Evolutionary conservation across 2,888 invertebrate species (phyloP).

Genomic region (Pharmacophagus antenor): DNA sequence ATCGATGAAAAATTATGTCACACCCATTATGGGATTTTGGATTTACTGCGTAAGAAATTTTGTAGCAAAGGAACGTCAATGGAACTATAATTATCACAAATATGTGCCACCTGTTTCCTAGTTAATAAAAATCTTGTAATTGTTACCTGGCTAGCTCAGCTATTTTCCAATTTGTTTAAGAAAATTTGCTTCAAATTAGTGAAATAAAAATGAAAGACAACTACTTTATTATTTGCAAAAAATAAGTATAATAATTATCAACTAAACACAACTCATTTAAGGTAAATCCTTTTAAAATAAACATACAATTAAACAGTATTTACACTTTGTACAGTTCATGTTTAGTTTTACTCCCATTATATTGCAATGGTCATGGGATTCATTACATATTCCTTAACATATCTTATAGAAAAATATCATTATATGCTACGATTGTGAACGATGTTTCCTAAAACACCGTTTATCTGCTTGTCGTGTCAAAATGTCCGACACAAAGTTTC

Average conservation of each 20-base stretch:
- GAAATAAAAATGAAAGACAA: background rate
- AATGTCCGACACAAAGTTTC: conserved; percentile 93
- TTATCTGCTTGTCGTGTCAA: conserved; percentile 95
- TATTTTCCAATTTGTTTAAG: too few species aligned
- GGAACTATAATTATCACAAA: too few species aligned
- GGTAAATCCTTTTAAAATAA: conserved; percentile 50
- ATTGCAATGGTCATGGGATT: conserved; percentile 5
- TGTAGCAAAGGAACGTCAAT: too few species aligned
- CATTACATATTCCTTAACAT: conserved; percentile 33
- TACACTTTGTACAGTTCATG: conserved; percentile 30
- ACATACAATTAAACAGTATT: conserved; percentile 30
- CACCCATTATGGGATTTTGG: too few species aligned
- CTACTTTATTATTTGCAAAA: conserved; percentile 46
- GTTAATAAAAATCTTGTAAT: too few species aligned
- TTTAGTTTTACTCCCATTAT: conserved; percentile 37
- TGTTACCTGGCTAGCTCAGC: too few species aligned
- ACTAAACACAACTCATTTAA: conserved; percentile 60
- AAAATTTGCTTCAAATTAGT: background rate
- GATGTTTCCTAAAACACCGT: conserved; percentile 94
- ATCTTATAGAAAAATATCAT: conserved; percentile 20
- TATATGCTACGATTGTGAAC: conserved; percentile 81
- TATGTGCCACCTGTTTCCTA: too few species aligned
- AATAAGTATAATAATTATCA: conserved; percentile 56
- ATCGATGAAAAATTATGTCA: too few species aligned
- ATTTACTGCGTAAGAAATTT: too few species aligned